These are phyloP conservation scores for Diacarnus erythraeanus DNA, from an alignment of 37 sponge, comb jelly and placozoan species.

Conservation along the genomic window DNA sequence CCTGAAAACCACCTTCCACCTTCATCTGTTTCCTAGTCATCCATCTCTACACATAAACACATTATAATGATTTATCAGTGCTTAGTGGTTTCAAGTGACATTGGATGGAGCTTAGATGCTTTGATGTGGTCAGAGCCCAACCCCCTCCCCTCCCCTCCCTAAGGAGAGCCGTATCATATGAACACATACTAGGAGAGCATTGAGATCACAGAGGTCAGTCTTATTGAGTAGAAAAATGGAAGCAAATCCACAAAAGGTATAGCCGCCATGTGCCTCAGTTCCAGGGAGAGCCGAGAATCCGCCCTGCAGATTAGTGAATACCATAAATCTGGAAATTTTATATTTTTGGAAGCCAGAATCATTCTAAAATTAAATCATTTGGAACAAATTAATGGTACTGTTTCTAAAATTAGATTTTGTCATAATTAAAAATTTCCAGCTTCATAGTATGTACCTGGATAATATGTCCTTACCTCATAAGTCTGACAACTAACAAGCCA, in stretches of 20 bases:
- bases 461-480: constrained; percentile 80
- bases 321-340: too few species aligned
- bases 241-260: constrained; percentile 95
- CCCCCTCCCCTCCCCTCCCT: too few species aligned
- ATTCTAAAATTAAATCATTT: too few species aligned
- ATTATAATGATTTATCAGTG: not conserved
- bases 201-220: constrained; percentile 55
- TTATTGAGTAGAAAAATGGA: constrained; percentile 77
- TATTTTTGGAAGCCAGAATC: too few species aligned
- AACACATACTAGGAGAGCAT: constrained; percentile 50
- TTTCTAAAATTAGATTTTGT: too few species aligned
- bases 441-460: too few species aligned
- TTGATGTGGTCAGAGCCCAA: too few species aligned
- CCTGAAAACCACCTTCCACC: constrained; percentile 97
- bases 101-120: too few species aligned
- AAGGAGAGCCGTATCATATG: too few species aligned
- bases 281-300: constrained; percentile 76
- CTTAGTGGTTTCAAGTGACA: not conserved
- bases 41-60: constrained; percentile 64
- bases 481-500: constrained; percentile 96
- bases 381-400: too few species aligned
- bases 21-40: constrained; percentile 84
- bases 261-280: constrained; percentile 96
- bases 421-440: too few species aligned
- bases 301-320: constrained; percentile 16